phyloP scores from a whole-genome alignment of 2,797 vertebrate species.

The Pygocentrus nattereri region DNA sequence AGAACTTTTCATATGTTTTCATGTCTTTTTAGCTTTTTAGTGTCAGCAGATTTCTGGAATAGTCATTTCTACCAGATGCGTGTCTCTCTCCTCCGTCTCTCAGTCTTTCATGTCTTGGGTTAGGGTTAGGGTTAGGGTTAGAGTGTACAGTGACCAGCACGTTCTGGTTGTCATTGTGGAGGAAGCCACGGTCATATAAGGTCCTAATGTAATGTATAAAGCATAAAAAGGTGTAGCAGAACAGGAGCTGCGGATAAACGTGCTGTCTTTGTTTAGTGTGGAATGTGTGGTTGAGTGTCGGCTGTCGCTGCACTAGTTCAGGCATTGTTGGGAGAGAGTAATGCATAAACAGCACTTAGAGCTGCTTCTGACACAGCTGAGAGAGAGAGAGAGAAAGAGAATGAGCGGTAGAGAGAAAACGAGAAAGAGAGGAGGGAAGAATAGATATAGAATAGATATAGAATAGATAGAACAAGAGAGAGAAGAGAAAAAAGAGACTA shows the following conservation, averaged over 20 bases:
- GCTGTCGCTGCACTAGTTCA: neutral
- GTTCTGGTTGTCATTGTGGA: neutral
- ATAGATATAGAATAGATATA: too few species aligned
- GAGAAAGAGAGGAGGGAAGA: too few species aligned
- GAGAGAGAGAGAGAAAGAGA: slow-evolving; percentile 5
- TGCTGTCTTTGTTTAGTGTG: neutral
- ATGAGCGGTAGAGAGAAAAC: too few species aligned
- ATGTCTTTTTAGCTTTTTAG: neutral
- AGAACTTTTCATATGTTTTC: too few species aligned
- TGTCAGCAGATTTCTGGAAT: neutral
- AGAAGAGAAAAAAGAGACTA: too few species aligned
- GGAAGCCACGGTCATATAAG: slow-evolving; percentile 10
- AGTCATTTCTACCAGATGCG: neutral
- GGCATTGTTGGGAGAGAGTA: neutral
- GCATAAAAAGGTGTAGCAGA: neutral
- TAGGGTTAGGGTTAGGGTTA: too few species aligned
- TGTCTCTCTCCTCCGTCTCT: neutral
- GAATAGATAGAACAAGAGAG: too few species aligned
- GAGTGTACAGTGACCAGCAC: neutral
- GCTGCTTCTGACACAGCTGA: slow-evolving; percentile 29
- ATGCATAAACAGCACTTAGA: neutral
- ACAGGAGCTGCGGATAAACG: neutral
- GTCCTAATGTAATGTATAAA: neutral
- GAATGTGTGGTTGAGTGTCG: neutral
- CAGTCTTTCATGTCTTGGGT: too few species aligned